Conservation (phyloP, 2,888 invertebrate genomes). For the Nudaria mundana region DNA sequence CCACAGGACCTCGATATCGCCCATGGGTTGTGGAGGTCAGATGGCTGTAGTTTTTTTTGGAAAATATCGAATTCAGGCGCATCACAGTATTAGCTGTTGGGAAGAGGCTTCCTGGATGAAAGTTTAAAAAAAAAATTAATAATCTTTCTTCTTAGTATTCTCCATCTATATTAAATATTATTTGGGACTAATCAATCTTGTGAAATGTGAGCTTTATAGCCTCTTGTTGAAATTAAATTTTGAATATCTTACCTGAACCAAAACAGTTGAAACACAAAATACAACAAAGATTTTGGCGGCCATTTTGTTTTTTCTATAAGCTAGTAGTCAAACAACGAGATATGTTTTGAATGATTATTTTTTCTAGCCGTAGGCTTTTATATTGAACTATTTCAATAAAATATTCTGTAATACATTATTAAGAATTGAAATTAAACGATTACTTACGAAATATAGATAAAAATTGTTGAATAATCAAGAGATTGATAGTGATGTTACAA, state of each 20-base stretch:
- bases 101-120: no score
- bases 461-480: no score
- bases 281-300: neutral
- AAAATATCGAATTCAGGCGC: no score
- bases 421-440: no score
- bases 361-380: slow-evolving; percentile 11
- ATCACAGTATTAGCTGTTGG: no score
- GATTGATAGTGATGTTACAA: no score
- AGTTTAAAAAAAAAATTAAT: no score
- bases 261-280: slow-evolving; percentile 2
- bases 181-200: neutral
- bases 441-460: no score
- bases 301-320: slow-evolving; percentile 8
- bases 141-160: no score
- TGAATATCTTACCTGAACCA: slow-evolving; percentile 6
- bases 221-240: neutral
- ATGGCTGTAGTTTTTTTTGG: neutral
- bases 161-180: neutral
- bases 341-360: slow-evolving; percentile 14
- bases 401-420: slow-evolving; percentile 7
- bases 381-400: slow-evolving; percentile 16
- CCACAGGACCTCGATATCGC: no score
- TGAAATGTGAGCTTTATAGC: neutral
- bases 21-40: no score
- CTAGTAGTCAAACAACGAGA: neutral